These are phyloP conservation scores for Stichopus horrens DNA, from an alignment of 53 echinoderm and acorn worm species.

Conservation along the genomic window DNA sequence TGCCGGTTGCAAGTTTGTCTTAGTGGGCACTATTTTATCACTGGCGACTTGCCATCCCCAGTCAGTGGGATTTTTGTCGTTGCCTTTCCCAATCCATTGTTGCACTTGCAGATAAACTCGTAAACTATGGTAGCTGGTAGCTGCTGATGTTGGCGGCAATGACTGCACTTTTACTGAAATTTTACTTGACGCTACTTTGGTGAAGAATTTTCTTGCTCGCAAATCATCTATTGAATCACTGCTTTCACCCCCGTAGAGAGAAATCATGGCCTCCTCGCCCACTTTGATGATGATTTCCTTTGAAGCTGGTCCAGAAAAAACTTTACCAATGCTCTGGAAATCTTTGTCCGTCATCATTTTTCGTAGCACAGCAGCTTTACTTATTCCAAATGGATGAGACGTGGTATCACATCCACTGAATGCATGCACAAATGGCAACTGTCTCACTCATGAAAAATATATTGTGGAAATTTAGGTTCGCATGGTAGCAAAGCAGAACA, in stretches of 20 bases:
- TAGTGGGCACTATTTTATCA: background rate
- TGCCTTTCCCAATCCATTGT: conserved; percentile 37
- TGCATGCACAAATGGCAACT: conserved; percentile 59
- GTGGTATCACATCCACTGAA: conserved; percentile 64
- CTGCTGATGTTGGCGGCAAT: conserved; percentile 53
- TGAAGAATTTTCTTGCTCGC: conserved; percentile 27
- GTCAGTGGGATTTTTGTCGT: background rate
- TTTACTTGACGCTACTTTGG: conserved; percentile 49
- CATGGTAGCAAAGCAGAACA: conserved; percentile 48
- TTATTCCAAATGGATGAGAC: conserved; percentile 53
- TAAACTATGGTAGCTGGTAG: conserved; percentile 43
- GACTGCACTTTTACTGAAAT: conserved; percentile 30
- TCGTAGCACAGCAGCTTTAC: conserved; percentile 53
- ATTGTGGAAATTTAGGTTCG: background rate
- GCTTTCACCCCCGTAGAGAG: conserved; percentile 2
- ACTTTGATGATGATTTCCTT: conserved; percentile 37
- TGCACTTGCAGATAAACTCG: conserved; percentile 46
- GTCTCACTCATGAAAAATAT: conserved; percentile 44
- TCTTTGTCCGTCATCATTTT: conserved; percentile 8
- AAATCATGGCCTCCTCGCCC: conserved; percentile 43
- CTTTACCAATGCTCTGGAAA: conserved; percentile 40
- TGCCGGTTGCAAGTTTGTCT: conserved; percentile 3
- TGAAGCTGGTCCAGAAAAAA: conserved; percentile 16
- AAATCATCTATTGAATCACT: conserved; percentile 35
- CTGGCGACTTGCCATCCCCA: conserved; percentile 20